Evolutionary conservation across 1,140 invertebrate species (phyloP), one percentile per base, ranked within the genome.

Genomic region (Apolygus lucorum): DNA sequence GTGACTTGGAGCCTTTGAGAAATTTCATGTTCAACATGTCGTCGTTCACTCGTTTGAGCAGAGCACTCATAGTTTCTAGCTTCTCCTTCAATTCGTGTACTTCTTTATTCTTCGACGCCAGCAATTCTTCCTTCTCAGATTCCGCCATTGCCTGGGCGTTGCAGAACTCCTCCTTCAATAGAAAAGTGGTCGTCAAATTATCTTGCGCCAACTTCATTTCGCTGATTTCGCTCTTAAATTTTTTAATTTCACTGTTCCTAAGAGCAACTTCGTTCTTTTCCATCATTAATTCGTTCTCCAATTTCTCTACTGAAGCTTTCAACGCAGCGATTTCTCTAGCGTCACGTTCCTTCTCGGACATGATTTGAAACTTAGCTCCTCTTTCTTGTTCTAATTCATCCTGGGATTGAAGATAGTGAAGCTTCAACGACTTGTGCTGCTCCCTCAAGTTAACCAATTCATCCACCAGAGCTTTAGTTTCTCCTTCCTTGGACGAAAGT

Each of bases 261-360:
- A 59, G 54, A 17, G 54, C 54, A 14, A 22, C 11, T 22, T 59
- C 54, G 22, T 59, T 59, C 22, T 22, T 59, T 22, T 59, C 54
- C 22, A 21, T 17, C 11, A 59, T 8, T 21, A 59, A 59, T 11
- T 59, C 54, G 22, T 21, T 11, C 4, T 59, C 11, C 22, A 59
- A 59, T 59, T 4, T 13, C 4, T 8, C 11, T 4, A 59, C 54
- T 59, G 8, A 4, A 13, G 54, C 54, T 59, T 59, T 59, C 22
- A 59, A 24, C 54, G 22, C 22, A 22, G 54, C 54, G 11, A 59
- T 59, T 59, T 59, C 54, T 14, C 54, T 21, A 17, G 54, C 54
- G 22, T 59, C 54, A 11, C 22, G 8, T 59, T 59, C 54, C 22
- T 59, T 59, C 22, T 59, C 54, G 22, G 54, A 59, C 54, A 59